phyloP scores from a whole-genome alignment of 1,140 invertebrate genomes.

The Aricia agestis region DNA sequence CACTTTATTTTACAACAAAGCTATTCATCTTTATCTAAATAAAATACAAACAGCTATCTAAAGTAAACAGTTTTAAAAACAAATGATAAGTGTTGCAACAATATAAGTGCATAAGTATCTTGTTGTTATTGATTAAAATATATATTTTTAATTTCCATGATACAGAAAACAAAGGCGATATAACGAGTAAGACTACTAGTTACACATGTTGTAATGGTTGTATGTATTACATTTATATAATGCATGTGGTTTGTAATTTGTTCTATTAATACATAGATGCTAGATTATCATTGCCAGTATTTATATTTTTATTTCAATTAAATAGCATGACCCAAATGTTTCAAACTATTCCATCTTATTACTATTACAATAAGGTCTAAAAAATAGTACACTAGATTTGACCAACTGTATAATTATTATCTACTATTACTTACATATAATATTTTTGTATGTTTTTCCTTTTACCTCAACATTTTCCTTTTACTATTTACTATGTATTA shows the following conservation, averaged over 20 bases:
- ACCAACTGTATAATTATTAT: too few relatives aligned
- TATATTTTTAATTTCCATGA: constrained; percentile 48
- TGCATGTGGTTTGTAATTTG: constrained; percentile 38
- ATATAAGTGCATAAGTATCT: neutral
- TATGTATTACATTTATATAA: constrained; percentile 59
- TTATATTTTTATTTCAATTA: neutral
- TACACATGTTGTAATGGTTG: constrained; percentile 69
- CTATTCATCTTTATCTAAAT: too few relatives aligned
- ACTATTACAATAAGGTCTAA: too few relatives aligned
- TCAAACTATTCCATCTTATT: too few relatives aligned
- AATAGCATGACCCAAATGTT: neutral
- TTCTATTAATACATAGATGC: constrained; percentile 1
- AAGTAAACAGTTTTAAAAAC: too few relatives aligned
- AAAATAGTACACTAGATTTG: too few relatives aligned
- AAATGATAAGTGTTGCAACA: neutral
- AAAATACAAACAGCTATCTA: too few relatives aligned
- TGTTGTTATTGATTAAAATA: constrained; percentile 26
- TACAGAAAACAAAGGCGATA: constrained; percentile 67
- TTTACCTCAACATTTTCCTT: too few relatives aligned
- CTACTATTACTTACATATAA: too few relatives aligned
- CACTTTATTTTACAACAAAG: too few relatives aligned
- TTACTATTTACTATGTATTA: too few relatives aligned
- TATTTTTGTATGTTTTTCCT: too few relatives aligned
- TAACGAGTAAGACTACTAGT: constrained; percentile 66
- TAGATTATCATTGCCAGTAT: neutral